Evolutionary conservation across 1,140 invertebrate genomes (phyloP).

Genomic region (Rhopalosiphum padi): DNA sequence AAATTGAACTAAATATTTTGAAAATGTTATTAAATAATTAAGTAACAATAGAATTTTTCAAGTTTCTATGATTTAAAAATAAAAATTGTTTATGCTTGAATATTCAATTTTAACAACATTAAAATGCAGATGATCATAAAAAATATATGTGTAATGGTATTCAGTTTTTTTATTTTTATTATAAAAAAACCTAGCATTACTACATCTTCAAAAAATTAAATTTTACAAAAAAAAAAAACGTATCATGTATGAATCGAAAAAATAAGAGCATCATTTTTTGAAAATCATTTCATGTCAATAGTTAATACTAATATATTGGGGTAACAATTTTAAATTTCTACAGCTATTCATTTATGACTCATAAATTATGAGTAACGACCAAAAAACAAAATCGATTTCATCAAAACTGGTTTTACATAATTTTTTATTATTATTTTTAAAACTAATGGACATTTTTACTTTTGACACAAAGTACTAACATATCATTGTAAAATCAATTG

Average conservation of each 20-base stretch:
- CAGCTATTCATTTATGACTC: neutral
- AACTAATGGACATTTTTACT: neutral
- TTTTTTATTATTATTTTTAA: neutral
- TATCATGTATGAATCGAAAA: neutral
- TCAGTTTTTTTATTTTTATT: no score
- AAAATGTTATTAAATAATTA: neutral
- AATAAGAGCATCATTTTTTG: neutral
- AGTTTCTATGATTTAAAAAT: neutral
- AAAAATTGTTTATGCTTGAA: no score
- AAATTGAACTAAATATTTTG: no score
- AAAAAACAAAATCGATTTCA: neutral
- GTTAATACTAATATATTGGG: neutral
- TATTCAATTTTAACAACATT: neutral
- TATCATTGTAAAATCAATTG: neutral
- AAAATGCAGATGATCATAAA: neutral
- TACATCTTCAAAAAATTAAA: no score
- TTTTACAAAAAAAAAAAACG: no score
- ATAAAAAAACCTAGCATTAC: no score
- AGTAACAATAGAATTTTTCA: neutral
- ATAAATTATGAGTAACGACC: neutral
- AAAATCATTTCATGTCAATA: neutral
- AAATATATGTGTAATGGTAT: no score
- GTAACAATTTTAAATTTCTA: neutral
- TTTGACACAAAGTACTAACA: neutral
- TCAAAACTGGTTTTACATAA: neutral